Evolutionary conservation across 2,797 vertebrate species (phyloP).

Genomic region (Erithacus rubecula): DNA sequence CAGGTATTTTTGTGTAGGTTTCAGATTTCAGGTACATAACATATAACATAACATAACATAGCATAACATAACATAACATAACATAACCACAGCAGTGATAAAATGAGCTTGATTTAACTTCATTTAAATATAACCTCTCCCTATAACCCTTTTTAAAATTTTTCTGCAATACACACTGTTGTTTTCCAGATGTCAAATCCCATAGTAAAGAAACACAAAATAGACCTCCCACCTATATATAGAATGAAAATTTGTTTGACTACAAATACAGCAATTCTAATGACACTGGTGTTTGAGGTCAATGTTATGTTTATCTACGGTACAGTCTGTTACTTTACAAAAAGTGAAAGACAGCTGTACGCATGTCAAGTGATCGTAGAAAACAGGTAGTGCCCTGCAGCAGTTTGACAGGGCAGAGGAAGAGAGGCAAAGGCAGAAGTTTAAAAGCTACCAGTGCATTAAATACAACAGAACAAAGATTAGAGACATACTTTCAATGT

Average conservation of each 20-base stretch:
- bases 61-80: background rate
- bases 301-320: background rate
- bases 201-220: background rate
- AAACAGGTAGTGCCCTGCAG: background rate
- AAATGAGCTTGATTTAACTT: background rate
- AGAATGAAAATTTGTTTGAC: background rate
- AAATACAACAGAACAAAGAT: background rate
- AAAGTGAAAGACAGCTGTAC: background rate
- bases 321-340: background rate
- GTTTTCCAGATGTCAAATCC: background rate
- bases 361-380: background rate
- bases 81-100: background rate
- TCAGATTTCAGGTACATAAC: background rate
- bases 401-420: background rate
- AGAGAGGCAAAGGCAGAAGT: background rate
- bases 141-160: background rate
- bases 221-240: background rate
- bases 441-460: background rate
- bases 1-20: background rate
- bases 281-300: background rate
- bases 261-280: background rate
- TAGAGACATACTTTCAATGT: background rate
- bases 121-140: background rate
- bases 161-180: background rate
- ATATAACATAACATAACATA: background rate